Base-by-base conservation (phyloP, 2,888 invertebrate genomes). In the Embidobia sp. region DNA sequence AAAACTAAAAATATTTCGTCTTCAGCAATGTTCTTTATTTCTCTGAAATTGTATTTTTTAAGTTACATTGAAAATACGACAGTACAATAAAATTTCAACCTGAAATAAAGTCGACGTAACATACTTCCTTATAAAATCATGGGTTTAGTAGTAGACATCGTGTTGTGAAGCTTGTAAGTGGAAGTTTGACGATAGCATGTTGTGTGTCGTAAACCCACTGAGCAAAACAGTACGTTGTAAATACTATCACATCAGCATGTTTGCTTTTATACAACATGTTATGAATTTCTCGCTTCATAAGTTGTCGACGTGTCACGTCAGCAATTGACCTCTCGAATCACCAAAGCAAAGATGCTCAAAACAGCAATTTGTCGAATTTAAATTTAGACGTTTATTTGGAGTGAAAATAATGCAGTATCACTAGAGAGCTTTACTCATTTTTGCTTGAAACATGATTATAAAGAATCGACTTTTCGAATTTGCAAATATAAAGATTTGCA, bases 231-330 rank as follows among this genome's bases (percentile, higher is more conserved):
- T 29, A 15, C 13, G 57, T 40, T 48, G 57, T 67, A 67, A 67
- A 55, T 67, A 46, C 16, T 67, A 67, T 55, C 66, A 37, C 40
- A 46, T 67, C 66, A 33, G 22, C 31, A 19, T 57, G 48, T 57
- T 67, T 67, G 57, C n/a, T 57, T 67, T 57, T 16, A 11, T 37
- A 37, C 33, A 26, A 64, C 53, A 48, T 22, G 48, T 49, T 42
- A 55, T 57, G 57, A 57, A 57, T 49, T 57, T 57, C 48, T 37
- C 40, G 22, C 57, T 19, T 55, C 55, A 37, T 46, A 57, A 51
- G 15, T 33, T 33, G 35, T 37, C 69, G 31, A 22, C 57, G 8
- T 44, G 33, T 66, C 40, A 51, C 6, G 7, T 26, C 10, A 35
- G 18, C 29, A 55, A 46, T 67, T 67, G 33, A 18, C 13, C n/a